These are phyloP conservation scores for Hirtodrosophila histrioides DNA, from an alignment of 2,888 invertebrate species.

Conservation along the genomic window DNA sequence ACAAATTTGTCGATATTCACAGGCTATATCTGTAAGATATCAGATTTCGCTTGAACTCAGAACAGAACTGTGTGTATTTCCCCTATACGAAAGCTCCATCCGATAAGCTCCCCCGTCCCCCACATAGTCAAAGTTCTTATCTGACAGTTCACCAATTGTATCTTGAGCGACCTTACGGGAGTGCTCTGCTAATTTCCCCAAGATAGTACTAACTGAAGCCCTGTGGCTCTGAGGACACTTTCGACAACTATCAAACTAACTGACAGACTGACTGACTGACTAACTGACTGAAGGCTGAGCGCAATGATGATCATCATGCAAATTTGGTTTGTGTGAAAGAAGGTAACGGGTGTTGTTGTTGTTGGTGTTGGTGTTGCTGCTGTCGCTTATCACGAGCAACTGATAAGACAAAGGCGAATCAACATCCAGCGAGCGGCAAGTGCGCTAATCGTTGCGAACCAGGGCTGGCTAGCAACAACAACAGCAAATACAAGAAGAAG, in stretches of 20 bases:
- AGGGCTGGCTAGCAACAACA: constrained; percentile 54
- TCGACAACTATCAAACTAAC: constrained; percentile 2
- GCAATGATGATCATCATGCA: constrained; percentile 44
- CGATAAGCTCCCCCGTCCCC: constrained; percentile 27
- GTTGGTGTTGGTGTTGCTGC: constrained; percentile 28
- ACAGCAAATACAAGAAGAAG: constrained; percentile 20
- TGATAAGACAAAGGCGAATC: constrained; percentile 61
- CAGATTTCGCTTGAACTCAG: not conserved
- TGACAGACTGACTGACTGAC: constrained; percentile 2
- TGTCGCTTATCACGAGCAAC: constrained; percentile 59
- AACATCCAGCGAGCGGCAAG: constrained; percentile 48
- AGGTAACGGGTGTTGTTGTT: constrained; percentile 35
- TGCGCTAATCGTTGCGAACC: constrained; percentile 64
- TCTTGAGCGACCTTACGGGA: constrained; percentile 34
- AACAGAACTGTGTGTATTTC: constrained; percentile 3
- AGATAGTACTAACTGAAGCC: constrained; percentile 8
- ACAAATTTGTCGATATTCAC: not conserved
- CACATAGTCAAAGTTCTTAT: constrained; percentile 24
- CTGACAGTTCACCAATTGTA: constrained; percentile 5
- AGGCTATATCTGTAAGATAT: not conserved
- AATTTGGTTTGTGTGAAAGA: constrained; percentile 30
- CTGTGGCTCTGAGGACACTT: constrained; percentile 18
- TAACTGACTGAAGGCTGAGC: constrained; percentile 18
- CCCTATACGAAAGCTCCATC: constrained; percentile 6
- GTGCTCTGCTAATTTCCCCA: constrained; percentile 1